Percentiles rank a stretch among this genome's conserved stretches.
Conservation (phyloP, 2,113 vertebrate genomes). For the Rhinogobius similis region DNA sequence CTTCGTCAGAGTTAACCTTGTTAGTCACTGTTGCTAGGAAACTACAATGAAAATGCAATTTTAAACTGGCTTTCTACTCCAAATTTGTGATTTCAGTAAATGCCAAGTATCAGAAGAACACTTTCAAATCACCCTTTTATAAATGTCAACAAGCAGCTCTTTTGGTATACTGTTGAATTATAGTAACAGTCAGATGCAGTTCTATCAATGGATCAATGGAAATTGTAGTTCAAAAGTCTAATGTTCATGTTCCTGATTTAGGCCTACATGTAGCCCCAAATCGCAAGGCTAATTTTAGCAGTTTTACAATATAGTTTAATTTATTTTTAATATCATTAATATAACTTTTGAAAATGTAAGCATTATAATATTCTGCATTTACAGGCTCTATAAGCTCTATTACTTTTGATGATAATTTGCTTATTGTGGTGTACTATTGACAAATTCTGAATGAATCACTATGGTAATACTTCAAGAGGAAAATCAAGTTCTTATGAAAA, state of each 20-base stretch:
- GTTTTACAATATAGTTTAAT: too few species aligned
- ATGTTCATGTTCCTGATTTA: neutral
- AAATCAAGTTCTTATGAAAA: too few species aligned
- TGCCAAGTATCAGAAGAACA: neutral
- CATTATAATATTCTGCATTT: too few species aligned
- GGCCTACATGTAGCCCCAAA: neutral
- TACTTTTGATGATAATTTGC: too few species aligned
- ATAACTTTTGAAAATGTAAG: too few species aligned
- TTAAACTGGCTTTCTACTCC: conserved; percentile 3
- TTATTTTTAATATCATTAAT: too few species aligned
- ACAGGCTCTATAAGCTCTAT: too few species aligned
- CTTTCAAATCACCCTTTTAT: neutral
- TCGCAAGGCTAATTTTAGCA: too few species aligned
- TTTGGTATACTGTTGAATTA: neutral
- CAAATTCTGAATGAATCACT: too few species aligned
- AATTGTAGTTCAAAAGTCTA: too few species aligned
- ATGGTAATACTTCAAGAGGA: too few species aligned
- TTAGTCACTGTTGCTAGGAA: conserved; percentile 47
- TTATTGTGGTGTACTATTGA: too few species aligned
- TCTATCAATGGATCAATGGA: neutral
- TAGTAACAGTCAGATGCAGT: neutral
- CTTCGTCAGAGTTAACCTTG: conserved; percentile 24
- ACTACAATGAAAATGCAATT: conserved; percentile 20
- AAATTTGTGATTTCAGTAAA: conserved; percentile 1
- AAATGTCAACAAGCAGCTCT: neutral